Base-by-base conservation (phyloP, 2,888 invertebrate species). In the Thelaira solivaga region DNA sequence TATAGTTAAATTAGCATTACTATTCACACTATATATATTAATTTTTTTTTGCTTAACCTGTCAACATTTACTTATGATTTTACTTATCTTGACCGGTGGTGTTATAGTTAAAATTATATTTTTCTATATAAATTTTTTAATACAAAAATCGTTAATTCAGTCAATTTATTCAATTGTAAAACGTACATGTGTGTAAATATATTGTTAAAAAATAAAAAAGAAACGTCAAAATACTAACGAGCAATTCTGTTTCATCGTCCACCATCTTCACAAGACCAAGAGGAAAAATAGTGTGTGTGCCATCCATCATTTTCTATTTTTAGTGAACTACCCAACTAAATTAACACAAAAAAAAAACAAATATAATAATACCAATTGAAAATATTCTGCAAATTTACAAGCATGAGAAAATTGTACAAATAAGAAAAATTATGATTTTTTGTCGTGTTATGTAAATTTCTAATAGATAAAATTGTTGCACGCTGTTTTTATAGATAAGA, bases 301-400 rank as follows among this genome's bases (percentile, higher is more conserved):
- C 41, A 62, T 36, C 53, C 43, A 55, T 55, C 18, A 65, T 29
- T 76, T 73, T 73, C 76, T 76, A 80, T 76, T 69, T 76, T 61
- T 80, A 72, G 80, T 64, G 16, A 73, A 61, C 47, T 31, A 51
- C 22, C 59, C 45, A 41, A 53, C 31, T 34, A 39, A 43, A 34
- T n/a, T 10, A n/a, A n/a, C 3, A 34, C 8, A 34, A 8, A 34
- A n/a, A n/a, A n/a, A n/a, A n/a, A n/a, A n/a, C n/a, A n/a, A n/a
- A n/a, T n/a, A n/a, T n/a, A 74, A 67, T 20, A 24, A 36, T 59
- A 36, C 43, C 64, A 69, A 64, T 75, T 69, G 76, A 76, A 76
- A 64, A 64, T 76, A 76, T 53, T 68, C 24, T 62, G 45, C 53
- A 39, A 47, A 20, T 36, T 53, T 51, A 22, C 11, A 47, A 65